Conservation (phyloP, 2,797 vertebrate genomes). For the Oreortyx pictus region DNA sequence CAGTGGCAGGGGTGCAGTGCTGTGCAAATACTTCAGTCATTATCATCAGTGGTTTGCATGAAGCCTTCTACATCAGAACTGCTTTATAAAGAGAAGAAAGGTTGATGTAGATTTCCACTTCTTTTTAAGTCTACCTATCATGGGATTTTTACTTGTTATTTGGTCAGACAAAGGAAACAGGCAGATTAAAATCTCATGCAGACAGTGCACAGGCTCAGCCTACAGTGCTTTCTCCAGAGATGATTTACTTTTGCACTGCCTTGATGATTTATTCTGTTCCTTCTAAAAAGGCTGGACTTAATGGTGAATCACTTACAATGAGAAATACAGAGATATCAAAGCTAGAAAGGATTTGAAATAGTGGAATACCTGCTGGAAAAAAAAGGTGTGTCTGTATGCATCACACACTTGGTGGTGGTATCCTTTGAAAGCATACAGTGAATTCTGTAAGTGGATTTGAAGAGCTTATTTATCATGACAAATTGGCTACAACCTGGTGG, state of each 20-base stretch:
- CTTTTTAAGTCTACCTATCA: neutral
- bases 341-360: slow-evolving; percentile 8
- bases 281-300: neutral
- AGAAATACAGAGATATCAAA: neutral
- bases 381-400: neutral
- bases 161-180: slow-evolving; percentile 29
- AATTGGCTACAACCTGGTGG: slow-evolving; percentile 46
- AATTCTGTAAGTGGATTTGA: slow-evolving; percentile 47
- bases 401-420: neutral
- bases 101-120: neutral
- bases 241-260: neutral
- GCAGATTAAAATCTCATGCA: neutral
- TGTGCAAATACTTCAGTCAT: neutral
- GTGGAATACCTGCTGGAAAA: neutral
- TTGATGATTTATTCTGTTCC: slow-evolving; percentile 3
- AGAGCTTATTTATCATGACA: slow-evolving; percentile 42
- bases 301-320: neutral
- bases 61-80: neutral
- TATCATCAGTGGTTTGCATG: neutral
- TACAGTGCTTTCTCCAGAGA: neutral
- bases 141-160: neutral
- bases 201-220: neutral
- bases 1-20: neutral
- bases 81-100: neutral
- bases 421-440: neutral